These are phyloP conservation scores for Flexamia atlantica DNA, from an alignment of 2,888 invertebrate species.

Conservation along the genomic window DNA sequence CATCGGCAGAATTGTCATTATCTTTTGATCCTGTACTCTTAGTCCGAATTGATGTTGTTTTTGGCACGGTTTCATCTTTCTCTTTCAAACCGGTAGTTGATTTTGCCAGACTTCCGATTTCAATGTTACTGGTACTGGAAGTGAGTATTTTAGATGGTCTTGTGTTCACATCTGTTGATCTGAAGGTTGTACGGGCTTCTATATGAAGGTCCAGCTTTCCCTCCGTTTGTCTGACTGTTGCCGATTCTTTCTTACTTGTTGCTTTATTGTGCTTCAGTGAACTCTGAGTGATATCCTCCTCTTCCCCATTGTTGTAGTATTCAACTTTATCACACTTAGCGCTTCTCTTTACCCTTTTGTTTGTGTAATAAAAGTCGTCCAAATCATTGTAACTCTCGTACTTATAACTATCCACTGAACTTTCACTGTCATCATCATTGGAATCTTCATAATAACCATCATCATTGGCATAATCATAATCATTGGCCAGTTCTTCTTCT, in stretches of 20 bases:
- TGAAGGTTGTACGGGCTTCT: too few species aligned
- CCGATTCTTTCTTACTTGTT: not conserved
- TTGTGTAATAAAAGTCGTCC: not conserved
- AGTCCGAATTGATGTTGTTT: too few species aligned
- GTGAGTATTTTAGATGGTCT: too few species aligned
- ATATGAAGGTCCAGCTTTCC: too few species aligned
- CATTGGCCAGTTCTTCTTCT: too few species aligned
- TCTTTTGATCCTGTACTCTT: too few species aligned
- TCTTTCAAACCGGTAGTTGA: too few species aligned
- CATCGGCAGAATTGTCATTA: too few species aligned
- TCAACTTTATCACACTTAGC: not conserved
- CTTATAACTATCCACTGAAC: not conserved
- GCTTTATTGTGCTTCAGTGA: not conserved
- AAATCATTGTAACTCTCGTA: not conserved
- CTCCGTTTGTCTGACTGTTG: not conserved
- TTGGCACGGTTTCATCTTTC: too few species aligned
- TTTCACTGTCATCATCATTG: slow-evolving; percentile 27
- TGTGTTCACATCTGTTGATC: too few species aligned
- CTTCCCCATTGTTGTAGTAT: not conserved
- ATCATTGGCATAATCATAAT: not conserved
- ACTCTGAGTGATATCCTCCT: not conserved
- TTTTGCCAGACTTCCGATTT: too few species aligned
- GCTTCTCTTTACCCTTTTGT: not conserved
- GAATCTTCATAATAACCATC: not conserved
- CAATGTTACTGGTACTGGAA: too few species aligned